Percentiles rank a stretch among this genome's conserved stretches.
phyloP scores from a whole-genome alignment of 2,113 vertebrate species.

The Tachuris rubrigastra region DNA sequence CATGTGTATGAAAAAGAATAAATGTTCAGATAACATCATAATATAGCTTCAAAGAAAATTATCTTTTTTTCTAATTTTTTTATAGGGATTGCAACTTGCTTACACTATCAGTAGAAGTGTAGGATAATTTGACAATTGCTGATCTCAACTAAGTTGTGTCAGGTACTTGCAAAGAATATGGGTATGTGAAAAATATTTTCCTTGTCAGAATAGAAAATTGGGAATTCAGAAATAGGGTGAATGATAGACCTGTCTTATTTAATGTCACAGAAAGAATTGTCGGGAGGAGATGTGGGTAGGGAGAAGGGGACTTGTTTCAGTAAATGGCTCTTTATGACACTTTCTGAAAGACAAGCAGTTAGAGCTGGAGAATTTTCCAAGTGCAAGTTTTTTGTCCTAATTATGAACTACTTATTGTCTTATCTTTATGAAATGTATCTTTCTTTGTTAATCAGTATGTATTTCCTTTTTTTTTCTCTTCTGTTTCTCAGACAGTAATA shows the following conservation, averaged over 20 bases:
- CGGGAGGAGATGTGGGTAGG: neutral
- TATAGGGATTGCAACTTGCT: neutral
- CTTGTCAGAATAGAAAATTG: neutral
- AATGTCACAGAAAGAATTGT: neutral
- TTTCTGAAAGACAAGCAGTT: neutral
- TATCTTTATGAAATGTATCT: neutral
- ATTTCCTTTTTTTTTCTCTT: neutral
- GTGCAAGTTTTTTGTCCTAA: neutral
- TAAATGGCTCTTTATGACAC: neutral
- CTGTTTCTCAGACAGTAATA: neutral
- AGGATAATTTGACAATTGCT: neutral
- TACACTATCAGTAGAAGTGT: neutral
- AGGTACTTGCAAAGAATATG: neutral
- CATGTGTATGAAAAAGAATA: neutral
- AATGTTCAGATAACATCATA: neutral
- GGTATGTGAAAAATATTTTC: neutral
- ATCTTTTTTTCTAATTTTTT: neutral
- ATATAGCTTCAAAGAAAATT: neutral
- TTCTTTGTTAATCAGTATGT: neutral
- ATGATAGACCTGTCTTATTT: neutral
- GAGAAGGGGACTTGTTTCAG: neutral
- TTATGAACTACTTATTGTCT: neutral
- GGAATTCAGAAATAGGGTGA: neutral
- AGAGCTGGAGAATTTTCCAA: neutral
- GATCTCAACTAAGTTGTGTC: neutral